Evolutionary conservation across 2,113 vertebrate species (phyloP), one percentile per base, ranked within the genome.

Genomic region (Cavia aperea): DNA sequence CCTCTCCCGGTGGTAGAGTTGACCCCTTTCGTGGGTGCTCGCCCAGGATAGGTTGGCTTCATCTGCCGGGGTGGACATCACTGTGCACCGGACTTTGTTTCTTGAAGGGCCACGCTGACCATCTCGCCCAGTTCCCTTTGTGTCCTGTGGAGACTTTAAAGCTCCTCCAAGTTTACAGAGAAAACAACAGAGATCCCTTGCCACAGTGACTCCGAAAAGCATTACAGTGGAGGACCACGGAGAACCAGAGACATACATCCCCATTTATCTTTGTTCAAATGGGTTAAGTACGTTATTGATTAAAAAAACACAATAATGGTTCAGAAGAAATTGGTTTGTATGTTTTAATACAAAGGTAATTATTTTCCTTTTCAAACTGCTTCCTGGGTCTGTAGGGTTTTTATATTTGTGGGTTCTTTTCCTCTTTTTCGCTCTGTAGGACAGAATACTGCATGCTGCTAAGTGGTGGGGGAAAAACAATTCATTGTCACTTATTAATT

Each of bases 331-430:
- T 84, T 36, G 10, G 77, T 62, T 94, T 89, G 78, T 81, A 24
- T 84, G 70, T 89, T 94, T 94, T 88, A 89, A 84, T 93, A 83
- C 31, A 84, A 91, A 94, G 94, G 62, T 77, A 87, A 89, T 93
- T 95, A 29, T 73, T 95, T 84, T 84, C 39, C 78, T 92, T 85
- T 65, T 66, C 33, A 63, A 87, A 46, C 39, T 49, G 62, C 90
- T 92, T 81, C 78, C 33, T 56, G 68, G 46, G 43, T 86, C 70
- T 36, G 49, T 6, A 39, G n/a, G 2, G 16, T n/a, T 60, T 39
- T 13, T 14, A 24, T 43, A 84, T 72, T 54, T 33, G 21, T 54
- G 12, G 4, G 9, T 26, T 39, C 63, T 24, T 16, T 46, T 10
- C 8, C 14, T 15, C 33, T 11, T 4, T 15, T 33, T 33, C 54